Base-by-base conservation (phyloP, 2,888 invertebrate species). In the Cheiracanthium punctorium region DNA sequence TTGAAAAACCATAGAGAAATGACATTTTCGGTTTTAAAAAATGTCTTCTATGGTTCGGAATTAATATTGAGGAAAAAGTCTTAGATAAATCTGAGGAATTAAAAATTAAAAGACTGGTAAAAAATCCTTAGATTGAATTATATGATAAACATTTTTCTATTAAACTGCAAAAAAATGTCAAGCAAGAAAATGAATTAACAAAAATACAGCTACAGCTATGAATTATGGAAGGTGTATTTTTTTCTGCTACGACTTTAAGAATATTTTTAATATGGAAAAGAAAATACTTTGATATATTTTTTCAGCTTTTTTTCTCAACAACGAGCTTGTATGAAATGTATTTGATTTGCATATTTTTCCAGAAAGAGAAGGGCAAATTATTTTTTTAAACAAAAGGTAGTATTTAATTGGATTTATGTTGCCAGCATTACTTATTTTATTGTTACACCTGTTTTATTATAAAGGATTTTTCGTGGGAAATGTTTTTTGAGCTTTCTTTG, bases 371-470 rank as follows among this genome's bases (percentile, higher is more conserved):
- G 43, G 43, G 10, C 17, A 58, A 58, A 20, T 24, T 8, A 24
- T 24, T 58, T 58, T 58, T 58, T 58, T 58, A 58, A 24, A 20
- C 58, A 24, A 58, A 58, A 58, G 24, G 24, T 24, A 24, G 4
- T 24, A 24, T 58, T 24, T 58, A 58, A 24, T 20, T 24, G 24
- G 24, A 24, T 58, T 58, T 58, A 24, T 5, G 20, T 58, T 24
- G 58, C 24, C 58, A 24, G 24, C 58, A 24, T 24, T 58, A 5
- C 24, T 20, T 24, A 58, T 58, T 58, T 58, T 58, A 58, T 58
- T 58, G 58, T 58, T 58, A 58, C 58, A 58, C 58, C 58, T 58
- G 58, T 58, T 58, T 58, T 48, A 17, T n/a, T 24, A 24, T 4
- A n/a, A 17, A 5, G 58, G 20, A 5, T 17, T 17, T 17, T 48